Percentiles rank a stretch among this genome's conserved stretches.
phyloP scores from a whole-genome alignment of 2,888 invertebrate genomes.

The Marasmarcha lunaedactyla region DNA sequence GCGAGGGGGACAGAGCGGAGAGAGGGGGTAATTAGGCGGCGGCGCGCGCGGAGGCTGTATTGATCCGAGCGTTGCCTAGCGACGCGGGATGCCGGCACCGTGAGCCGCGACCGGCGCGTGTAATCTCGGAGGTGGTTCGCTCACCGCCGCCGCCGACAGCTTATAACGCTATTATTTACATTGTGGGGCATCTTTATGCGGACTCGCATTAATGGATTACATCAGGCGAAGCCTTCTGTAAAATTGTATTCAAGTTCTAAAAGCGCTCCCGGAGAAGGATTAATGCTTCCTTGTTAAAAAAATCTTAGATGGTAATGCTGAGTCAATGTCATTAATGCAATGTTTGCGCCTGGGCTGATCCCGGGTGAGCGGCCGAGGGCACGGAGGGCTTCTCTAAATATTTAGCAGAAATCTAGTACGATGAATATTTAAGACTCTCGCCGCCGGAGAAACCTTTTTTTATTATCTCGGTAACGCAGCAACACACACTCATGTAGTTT shows the following conservation, averaged over 20 bases:
- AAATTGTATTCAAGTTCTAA: constrained; percentile 10
- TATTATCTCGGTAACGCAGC: too few relatives aligned
- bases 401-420: not conserved
- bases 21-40: constrained; percentile 62
- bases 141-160: constrained; percentile 22
- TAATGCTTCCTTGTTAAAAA: constrained; percentile 3
- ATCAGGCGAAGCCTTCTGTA: too few relatives aligned
- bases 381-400: constrained; percentile 17
- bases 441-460: too few relatives aligned
- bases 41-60: constrained; percentile 70
- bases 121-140: constrained; percentile 57
- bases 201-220: constrained; percentile 8
- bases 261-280: constrained; percentile 7
- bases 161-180: constrained; percentile 29
- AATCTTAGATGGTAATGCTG: constrained; percentile 15
- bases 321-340: constrained; percentile 29
- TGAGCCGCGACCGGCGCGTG: constrained; percentile 28
- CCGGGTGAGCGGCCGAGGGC: constrained; percentile 19
- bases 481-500: too few relatives aligned
- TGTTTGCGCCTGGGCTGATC: constrained; percentile 24
- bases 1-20: constrained; percentile 20
- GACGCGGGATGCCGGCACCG: constrained; percentile 55
- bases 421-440: not conserved
- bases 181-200: constrained; percentile 17
- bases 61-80: constrained; percentile 65